Evolutionary conservation across 2,797 vertebrate species (phyloP).

Genomic region (Heteromormyrus szaboi): DNA sequence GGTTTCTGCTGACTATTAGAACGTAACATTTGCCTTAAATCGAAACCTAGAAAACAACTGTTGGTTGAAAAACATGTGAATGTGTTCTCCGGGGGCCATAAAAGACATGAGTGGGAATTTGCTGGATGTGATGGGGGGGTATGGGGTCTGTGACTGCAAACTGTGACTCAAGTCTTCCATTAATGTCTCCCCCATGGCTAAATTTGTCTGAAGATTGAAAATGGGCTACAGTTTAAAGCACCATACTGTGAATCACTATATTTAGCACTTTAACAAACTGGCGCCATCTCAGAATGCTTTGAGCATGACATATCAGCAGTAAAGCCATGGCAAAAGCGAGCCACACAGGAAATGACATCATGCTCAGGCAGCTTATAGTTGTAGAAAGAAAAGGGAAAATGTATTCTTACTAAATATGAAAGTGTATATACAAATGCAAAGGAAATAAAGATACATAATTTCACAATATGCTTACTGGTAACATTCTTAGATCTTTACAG

Average conservation of each 20-base stretch:
- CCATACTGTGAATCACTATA: slow-evolving; percentile 20
- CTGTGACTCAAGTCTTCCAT: slow-evolving; percentile 20
- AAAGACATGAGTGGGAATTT: not conserved
- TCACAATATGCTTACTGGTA: not conserved
- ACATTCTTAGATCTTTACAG: not conserved
- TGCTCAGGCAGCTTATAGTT: not conserved
- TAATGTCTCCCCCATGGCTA: slow-evolving; percentile 12
- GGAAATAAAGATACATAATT: not conserved
- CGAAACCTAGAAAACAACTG: not conserved
- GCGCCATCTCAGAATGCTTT: slow-evolving; percentile 3
- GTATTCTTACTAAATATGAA: not conserved
- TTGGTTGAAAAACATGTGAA: not conserved
- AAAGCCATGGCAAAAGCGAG: not conserved
- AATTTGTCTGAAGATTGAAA: slow-evolving; percentile 6
- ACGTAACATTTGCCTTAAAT: not conserved
- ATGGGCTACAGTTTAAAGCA: not conserved
- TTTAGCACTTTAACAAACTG: not conserved
- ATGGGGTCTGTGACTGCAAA: not conserved
- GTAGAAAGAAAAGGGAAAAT: not conserved
- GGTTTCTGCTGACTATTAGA: not conserved
- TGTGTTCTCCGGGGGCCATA: not conserved
- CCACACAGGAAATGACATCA: slow-evolving; percentile 21
- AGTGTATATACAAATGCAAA: not conserved
- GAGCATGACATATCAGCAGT: slow-evolving; percentile 6
- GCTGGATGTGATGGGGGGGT: not conserved